Base-by-base conservation (phyloP, 2,888 invertebrate genomes). In the Digitonthophagus gazella region DNA sequence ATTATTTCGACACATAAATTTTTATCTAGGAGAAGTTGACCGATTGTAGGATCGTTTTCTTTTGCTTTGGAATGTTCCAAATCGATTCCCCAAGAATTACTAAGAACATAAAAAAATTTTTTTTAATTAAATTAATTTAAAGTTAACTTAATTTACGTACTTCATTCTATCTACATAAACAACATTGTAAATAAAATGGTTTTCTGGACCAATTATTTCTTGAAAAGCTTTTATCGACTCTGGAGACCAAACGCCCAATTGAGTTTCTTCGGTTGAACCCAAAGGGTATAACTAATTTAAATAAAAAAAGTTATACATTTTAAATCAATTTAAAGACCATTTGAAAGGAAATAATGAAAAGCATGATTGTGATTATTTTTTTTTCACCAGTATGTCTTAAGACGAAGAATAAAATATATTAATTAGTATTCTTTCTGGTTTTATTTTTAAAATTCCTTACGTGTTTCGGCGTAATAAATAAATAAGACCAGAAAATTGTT, bases 1-100 rank as follows among this genome's bases (percentile, higher is more conserved):
- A 68, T 19, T 16, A 70, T 66, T 65, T 70, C 70, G 5, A 70
- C 68, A 0, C 67, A 67, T 16, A 66, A n/a, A 19, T 61, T 61
- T 4, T 61, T 20, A 8, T 61, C 61, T 3, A 61, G 1, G 8
- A 61, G 6, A 6, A 18, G 18, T 18, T 61, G 61, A 1, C 61
- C 61, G 6, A 61, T 11, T 57, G 57, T 57, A 15, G 2, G 1
- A 5, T 57, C n/a, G 14, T 61, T 19, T 1, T 61, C 61, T 61
- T 61, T 14, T n/a, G 18, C 5, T 61, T 8, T 14, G 8, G 14
- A 2, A n/a, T 15, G 6, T 57, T 6, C 18, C 18, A 61, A 19
- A n/a, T 61, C 61, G 6, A 61, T 19, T n/a, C 19, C 61, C 8
- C 20, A 61, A 6, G 61, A 61, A 61, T 16, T n/a, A 14, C 16